These are phyloP conservation scores for Calliopsis andreniformis DNA, from an alignment of 1,140 invertebrate genomes.

Conservation along the genomic window DNA sequence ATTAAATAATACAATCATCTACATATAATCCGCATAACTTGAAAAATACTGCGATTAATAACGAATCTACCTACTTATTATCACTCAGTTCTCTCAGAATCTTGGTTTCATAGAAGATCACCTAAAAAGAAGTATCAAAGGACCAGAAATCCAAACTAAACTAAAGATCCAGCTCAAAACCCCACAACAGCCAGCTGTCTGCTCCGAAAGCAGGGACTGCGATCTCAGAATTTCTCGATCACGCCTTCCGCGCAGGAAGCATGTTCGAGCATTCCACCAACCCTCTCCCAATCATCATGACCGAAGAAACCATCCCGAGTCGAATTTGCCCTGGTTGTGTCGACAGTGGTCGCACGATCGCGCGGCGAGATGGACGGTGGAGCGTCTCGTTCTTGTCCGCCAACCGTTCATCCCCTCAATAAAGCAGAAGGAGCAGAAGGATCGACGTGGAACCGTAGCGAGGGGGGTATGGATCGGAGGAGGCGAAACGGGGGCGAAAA, in stretches of 20 bases:
- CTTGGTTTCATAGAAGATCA: too few species aligned
- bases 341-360: constrained; percentile 47
- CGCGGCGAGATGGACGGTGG: constrained; percentile 41
- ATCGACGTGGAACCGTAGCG: not conserved
- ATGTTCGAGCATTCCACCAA: not conserved
- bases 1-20: too few species aligned
- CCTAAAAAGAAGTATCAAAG: too few species aligned
- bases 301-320: constrained; percentile 2
- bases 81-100: too few species aligned
- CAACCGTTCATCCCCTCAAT: not conserved
- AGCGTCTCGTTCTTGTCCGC: not conserved
- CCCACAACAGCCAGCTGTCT: too few species aligned
- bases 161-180: too few species aligned
- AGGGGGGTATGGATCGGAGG: constrained; percentile 4
- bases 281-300: not conserved
- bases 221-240: not conserved
- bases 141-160: too few species aligned
- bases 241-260: too few species aligned
- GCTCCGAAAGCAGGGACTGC: not conserved
- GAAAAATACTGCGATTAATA: too few species aligned
- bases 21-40: too few species aligned
- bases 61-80: too few species aligned
- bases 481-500: not conserved
- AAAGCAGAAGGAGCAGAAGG: not conserved
- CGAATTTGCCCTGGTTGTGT: constrained; percentile 44